phyloP scores from a whole-genome alignment of 2,797 vertebrate species.

The Crenuchus spilurus region DNA sequence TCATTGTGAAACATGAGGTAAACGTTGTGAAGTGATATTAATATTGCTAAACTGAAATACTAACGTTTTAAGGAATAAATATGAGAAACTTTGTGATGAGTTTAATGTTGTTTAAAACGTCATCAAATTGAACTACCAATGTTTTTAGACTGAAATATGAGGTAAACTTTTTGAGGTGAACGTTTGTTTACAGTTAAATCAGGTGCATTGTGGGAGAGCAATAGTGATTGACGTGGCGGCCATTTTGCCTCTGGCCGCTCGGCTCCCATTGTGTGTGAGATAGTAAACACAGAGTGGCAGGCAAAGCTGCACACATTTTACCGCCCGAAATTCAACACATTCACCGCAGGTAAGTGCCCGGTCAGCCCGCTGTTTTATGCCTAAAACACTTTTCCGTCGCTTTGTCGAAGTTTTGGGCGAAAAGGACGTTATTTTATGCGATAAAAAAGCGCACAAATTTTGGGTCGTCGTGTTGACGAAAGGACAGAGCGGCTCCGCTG shows the following conservation, averaged over 20 bases:
- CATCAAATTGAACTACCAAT: no score
- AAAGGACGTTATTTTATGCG: conserved; percentile 50
- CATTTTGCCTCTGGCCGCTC: conserved; percentile 77
- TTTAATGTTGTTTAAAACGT: no score
- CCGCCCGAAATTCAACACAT: conserved; percentile 58
- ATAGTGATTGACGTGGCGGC: conserved; percentile 78
- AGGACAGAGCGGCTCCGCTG: conserved; percentile 59
- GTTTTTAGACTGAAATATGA: neutral
- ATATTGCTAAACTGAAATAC: no score
- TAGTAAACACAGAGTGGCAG: conserved; percentile 81
- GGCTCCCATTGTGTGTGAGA: conserved; percentile 82
- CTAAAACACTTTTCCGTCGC: conserved; percentile 3
- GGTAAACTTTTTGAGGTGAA: neutral
- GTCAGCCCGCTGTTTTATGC: conserved; percentile 25
- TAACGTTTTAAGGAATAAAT: no score
- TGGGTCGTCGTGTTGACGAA: conserved; percentile 56
- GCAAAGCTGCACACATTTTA: conserved; percentile 71
- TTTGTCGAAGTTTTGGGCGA: conserved; percentile 43
- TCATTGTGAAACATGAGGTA: no score
- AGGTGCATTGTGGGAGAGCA: conserved; percentile 77
- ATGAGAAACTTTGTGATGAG: no score
- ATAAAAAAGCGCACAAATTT: conserved; percentile 48
- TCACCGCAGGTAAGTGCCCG: conserved; percentile 70
- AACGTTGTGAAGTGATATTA: no score
- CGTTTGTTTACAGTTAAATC: conserved; percentile 66